A percentile compares a stretch with the other conserved stretches of the same genome.
Conservation (phyloP, 2,888 invertebrate genomes). For the Hoplodrina blanda region DNA sequence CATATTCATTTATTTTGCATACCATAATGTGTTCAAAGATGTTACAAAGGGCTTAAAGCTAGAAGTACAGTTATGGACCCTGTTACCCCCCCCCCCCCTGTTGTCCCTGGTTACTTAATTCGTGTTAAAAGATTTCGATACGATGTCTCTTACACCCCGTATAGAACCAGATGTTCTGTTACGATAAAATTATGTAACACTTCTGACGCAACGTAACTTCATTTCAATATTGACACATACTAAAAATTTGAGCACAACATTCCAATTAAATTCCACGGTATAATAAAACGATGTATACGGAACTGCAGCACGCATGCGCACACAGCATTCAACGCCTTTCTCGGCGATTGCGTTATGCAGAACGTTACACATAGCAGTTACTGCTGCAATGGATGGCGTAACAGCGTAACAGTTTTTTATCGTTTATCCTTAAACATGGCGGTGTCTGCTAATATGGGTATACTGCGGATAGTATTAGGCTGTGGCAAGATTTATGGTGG, state of each 20-base stretch:
- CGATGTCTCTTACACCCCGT: no score
- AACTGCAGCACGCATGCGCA: slow-evolving; percentile 39
- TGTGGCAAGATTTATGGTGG: slow-evolving; percentile 43
- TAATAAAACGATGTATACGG: slow-evolving; percentile 41
- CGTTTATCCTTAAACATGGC: slow-evolving; percentile 64
- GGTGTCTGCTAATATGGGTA: slow-evolving; percentile 42
- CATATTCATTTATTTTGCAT: no score
- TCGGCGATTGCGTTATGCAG: slow-evolving; percentile 55
- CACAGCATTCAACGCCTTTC: slow-evolving; percentile 54
- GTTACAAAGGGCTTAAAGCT: no score
- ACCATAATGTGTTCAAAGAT: no score
- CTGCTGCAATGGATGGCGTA: slow-evolving; percentile 27
- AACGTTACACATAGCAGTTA: slow-evolving; percentile 50
- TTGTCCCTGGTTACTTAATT: no score
- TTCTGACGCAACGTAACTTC: slow-evolving; percentile 29
- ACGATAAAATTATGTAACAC: slow-evolving; percentile 18
- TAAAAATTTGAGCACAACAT: slow-evolving; percentile 24
- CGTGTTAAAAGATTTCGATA: no score
- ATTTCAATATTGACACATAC: slow-evolving; percentile 45
- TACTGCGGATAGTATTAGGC: slow-evolving; percentile 16
- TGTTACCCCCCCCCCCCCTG: no score
- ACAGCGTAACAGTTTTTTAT: slow-evolving; percentile 45
- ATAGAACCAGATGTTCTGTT: background rate
- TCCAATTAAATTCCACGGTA: slow-evolving; percentile 26
- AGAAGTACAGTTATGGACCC: no score